A percentile compares a stretch with the other conserved stretches of the same genome.
Evolutionary conservation across 2,888 invertebrate genomes (phyloP).

Genomic region (Coelopa pilipes): DNA sequence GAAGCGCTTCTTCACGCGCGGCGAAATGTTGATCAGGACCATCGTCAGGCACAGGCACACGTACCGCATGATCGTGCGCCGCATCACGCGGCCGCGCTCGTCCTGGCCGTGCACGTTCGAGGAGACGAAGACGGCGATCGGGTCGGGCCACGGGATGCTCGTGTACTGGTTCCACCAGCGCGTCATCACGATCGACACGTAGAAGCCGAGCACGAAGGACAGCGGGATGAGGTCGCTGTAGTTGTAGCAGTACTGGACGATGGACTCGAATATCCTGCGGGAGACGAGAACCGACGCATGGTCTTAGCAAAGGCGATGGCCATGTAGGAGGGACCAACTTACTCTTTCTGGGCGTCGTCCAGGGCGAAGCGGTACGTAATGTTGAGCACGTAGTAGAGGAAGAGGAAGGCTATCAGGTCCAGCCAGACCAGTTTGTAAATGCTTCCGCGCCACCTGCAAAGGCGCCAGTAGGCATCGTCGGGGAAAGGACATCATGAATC

Average conservation of each 20-base stretch:
- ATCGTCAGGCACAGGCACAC: constrained; percentile 88
- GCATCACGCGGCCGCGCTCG: constrained; percentile 83
- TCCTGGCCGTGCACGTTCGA: constrained; percentile 87
- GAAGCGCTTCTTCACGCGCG: constrained; percentile 88
- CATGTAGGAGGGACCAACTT: constrained; percentile 51
- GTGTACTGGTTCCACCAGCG: constrained; percentile 93
- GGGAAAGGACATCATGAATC: not conserved
- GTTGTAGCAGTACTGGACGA: constrained; percentile 85
- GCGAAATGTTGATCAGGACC: constrained; percentile 87
- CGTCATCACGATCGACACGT: constrained; percentile 91
- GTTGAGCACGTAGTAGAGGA: constrained; percentile 82
- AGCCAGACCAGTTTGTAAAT: constrained; percentile 95
- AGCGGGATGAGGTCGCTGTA: constrained; percentile 90
- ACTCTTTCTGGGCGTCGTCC: constrained; percentile 77
- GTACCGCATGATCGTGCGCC: constrained; percentile 84
- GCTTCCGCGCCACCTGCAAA: constrained; percentile 91
- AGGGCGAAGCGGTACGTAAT: constrained; percentile 80
- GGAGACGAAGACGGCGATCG: constrained; percentile 86
- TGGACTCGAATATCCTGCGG: constrained; percentile 80
- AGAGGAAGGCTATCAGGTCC: constrained; percentile 83
- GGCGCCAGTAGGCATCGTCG: no score
- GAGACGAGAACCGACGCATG: not conserved
- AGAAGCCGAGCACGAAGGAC: constrained; percentile 94
- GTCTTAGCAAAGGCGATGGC: not conserved
- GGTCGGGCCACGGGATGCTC: constrained; percentile 87